A percentile compares a stretch with the other conserved stretches of the same genome.
These are phyloP conservation scores for Isoperla grammatica DNA, from an alignment of 2,888 invertebrate species.

Conservation along the genomic window DNA sequence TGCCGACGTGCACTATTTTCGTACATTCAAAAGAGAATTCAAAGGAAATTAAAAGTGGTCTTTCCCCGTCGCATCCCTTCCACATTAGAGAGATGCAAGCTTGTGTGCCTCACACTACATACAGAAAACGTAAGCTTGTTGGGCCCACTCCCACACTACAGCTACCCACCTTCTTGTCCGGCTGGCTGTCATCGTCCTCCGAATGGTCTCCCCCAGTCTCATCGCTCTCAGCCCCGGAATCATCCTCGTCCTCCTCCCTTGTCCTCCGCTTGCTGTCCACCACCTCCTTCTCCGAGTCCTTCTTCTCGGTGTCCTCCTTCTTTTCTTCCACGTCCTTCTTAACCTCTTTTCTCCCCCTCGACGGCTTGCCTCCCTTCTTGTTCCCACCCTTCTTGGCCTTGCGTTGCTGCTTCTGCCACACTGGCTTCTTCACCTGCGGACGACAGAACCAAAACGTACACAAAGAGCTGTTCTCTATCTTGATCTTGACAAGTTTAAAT, in stretches of 20 bases:
- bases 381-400: conserved; percentile 59
- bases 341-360: conserved; percentile 31
- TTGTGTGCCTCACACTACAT: too few species aligned
- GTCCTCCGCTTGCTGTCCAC: conserved; percentile 32
- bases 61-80: too few species aligned
- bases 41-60: too few species aligned
- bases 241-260: conserved; percentile 28
- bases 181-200: conserved; percentile 38
- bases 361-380: conserved; percentile 43
- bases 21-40: too few species aligned
- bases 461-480: too few species aligned
- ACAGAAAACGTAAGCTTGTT: too few species aligned
- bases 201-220: conserved; percentile 51
- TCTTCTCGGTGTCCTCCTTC: conserved; percentile 28
- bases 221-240: conserved; percentile 44
- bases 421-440: conserved; percentile 59
- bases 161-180: conserved; percentile 42
- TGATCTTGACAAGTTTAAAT: too few species aligned
- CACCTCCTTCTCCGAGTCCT: conserved; percentile 38
- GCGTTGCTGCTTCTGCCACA: conserved; percentile 71
- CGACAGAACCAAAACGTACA: background rate
- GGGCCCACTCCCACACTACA: too few species aligned
- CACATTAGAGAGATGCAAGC: too few species aligned
- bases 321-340: conserved; percentile 30
- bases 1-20: too few species aligned